These are phyloP conservation scores for Oligia latruncula DNA, from an alignment of 2,888 invertebrate genomes.

Conservation along the genomic window DNA sequence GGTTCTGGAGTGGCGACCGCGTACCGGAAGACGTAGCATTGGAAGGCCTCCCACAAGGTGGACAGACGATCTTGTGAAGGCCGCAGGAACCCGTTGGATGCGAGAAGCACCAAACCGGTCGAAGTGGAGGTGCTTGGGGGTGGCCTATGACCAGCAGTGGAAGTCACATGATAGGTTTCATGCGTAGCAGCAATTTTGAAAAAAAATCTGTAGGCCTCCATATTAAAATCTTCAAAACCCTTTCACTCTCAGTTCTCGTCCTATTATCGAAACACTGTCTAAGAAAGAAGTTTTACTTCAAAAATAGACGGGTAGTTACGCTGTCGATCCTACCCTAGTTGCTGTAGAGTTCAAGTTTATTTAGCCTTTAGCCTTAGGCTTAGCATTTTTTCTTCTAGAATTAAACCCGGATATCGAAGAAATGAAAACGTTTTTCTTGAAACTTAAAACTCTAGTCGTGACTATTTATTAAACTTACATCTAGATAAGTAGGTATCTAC, in stretches of 20 bases:
- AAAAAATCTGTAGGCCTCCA: not conserved
- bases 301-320: not conserved
- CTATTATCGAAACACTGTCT: not conserved
- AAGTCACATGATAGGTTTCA: not conserved
- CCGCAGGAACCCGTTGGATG: too few relatives aligned
- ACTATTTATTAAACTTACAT: conserved; percentile 1
- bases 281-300: not conserved
- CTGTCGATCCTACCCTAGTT: not conserved
- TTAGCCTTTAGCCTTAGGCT: not conserved
- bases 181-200: not conserved
- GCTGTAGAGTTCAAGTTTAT: not conserved
- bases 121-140: too few relatives aligned
- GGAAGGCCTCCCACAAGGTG: too few relatives aligned
- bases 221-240: too few relatives aligned
- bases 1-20: too few relatives aligned
- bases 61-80: too few relatives aligned
- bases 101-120: too few relatives aligned
- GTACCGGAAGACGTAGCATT: too few relatives aligned
- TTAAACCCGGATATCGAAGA: conserved; percentile 11
- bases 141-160: too few relatives aligned
- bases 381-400: not conserved
- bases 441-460: conserved; percentile 2
- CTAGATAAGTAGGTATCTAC: not conserved
- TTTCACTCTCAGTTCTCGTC: not conserved
- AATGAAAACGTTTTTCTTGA: conserved; percentile 17